Evolutionary conservation across 2,113 vertebrate genomes (phyloP), one percentile per base, ranked within the genome.

Genomic region (Epinephelus cyanopodus): DNA sequence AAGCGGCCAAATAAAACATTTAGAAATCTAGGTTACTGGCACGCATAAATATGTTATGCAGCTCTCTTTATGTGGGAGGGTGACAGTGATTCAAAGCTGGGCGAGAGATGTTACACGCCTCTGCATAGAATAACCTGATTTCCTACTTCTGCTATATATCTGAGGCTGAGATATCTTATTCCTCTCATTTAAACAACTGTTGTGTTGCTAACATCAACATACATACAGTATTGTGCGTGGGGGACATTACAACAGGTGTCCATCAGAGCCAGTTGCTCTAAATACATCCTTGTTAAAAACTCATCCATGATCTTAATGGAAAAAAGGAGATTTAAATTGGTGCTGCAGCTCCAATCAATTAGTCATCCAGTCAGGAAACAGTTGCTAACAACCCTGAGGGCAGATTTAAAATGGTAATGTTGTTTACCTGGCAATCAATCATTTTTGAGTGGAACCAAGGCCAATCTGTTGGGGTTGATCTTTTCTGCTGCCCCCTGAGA

Each of bases 1-100:
- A 80, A 79, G 81, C 61, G 42, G 81, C 78, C 84, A 90, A 91
- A 89, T 88, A 81, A 91, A 91, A 90, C 84, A 86, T 90, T 90
- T 87, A 79, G 82, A 87, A 91, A 94, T 92, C 90, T 93, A 81
- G 93, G 92, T 93, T 92, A 90, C 90, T 88, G 91, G 88, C 66
- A 80, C 86, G 66, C 85, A 89, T 92, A 81, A 87, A 93, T 92
- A 89, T 90, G 85, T 90, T 89, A 91, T 88, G 81, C 84, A 79
- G 86, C 86, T 88, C 74, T 87, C 89, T 83, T 85, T 76, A 87
- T 87, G 84, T 88, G 75, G 84, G 80, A 85, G 88, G 83, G 84
- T 90, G 90, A 91, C 85, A 86, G 86, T 87, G 87, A 90, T 93
- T 92, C 88, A 75, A 88, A 88, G 82, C 77, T 64, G 85, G 71